Conservation (phyloP, 2,888 invertebrate genomes). For the Ditylenchus weischeri region DNA sequence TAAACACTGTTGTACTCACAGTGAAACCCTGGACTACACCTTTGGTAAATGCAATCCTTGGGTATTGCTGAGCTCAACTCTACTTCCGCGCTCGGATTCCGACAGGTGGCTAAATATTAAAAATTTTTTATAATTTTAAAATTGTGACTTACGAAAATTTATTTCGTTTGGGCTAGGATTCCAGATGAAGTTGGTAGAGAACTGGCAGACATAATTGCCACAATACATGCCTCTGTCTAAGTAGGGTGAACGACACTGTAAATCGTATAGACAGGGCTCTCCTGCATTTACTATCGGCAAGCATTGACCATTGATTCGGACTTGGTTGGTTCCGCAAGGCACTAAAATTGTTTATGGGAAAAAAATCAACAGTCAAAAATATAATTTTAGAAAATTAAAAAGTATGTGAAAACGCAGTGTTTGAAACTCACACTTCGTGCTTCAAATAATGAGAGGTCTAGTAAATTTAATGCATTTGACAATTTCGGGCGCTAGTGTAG, state of each 20-base stretch:
- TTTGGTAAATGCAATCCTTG: conserved; percentile 37
- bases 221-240: conserved; percentile 24
- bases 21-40: conserved; percentile 33
- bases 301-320: conserved; percentile 42
- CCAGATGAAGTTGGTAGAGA: conserved; percentile 8
- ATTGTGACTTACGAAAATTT: conserved; percentile 13
- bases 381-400: too few relatives aligned
- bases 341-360: conserved; percentile 14
- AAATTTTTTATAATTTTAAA: background rate
- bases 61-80: conserved; percentile 27
- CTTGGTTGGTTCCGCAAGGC: conserved; percentile 28
- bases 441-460: too few relatives aligned
- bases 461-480: too few relatives aligned
- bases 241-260: conserved; percentile 35
- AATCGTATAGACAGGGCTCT: conserved; percentile 34
- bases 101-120: conserved; percentile 31
- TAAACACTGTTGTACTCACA: conserved; percentile 36
- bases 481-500: too few relatives aligned
- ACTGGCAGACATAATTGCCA: conserved; percentile 24
- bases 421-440: too few relatives aligned
- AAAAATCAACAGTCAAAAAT: too few relatives aligned
- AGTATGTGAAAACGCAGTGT: too few relatives aligned
- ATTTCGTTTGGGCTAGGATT: conserved; percentile 13
- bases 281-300: conserved; percentile 36
- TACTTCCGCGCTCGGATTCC: conserved; percentile 29